Evolutionary conservation across 1,140 invertebrate species (phyloP), one percentile per base, ranked within the genome.

Genomic region (Ctenoplectra terminalis): DNA sequence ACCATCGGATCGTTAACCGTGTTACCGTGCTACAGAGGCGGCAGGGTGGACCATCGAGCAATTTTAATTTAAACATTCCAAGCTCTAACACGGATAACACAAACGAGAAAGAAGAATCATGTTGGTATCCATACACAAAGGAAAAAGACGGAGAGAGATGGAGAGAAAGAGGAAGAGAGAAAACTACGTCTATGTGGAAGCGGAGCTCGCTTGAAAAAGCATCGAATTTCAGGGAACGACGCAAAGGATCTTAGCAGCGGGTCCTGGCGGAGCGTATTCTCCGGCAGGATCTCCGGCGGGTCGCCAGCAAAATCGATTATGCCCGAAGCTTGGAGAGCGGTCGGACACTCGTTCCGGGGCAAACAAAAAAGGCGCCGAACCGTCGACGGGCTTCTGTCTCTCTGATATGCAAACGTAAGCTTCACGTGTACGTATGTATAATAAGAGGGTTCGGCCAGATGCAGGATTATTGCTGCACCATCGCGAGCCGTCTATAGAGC

Each of bases 401-500:
- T 70, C 76, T 85, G 84, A 87, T 87, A 87, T 87, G 86, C 85
- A 86, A 87, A 87, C 85, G 84, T 83, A 81, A 86, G 81, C 81
- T 81, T 48, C 72, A 73, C 60, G 74, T 72, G 50, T 80, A 73
- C 56, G 63, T 78, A 83, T 69, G 75, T 79, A 83, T 61, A 72
- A 67, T 60, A 72, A 86, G 79, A 81, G 71, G 83, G 70, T 86
- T 76, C 70, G 31, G 82, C 73, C 63, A 76, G 78, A 88, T 88
- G 84, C 82, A 37, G 81, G 75, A 88, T 88, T 88, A 88, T 85
- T 79, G 78, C 64, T 84, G 81, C 78, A 76, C 71, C 79, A 71
- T 88, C 50, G 80, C 37, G 26, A 74, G 34, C 5, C 48, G 13
- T 26, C 29, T 52, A 3, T 29, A 20, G 20, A 37, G 23, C 50